These are phyloP conservation scores for Urocynchramus pylzowi DNA, from an alignment of 2,113 vertebrate species.

Conservation along the genomic window DNA sequence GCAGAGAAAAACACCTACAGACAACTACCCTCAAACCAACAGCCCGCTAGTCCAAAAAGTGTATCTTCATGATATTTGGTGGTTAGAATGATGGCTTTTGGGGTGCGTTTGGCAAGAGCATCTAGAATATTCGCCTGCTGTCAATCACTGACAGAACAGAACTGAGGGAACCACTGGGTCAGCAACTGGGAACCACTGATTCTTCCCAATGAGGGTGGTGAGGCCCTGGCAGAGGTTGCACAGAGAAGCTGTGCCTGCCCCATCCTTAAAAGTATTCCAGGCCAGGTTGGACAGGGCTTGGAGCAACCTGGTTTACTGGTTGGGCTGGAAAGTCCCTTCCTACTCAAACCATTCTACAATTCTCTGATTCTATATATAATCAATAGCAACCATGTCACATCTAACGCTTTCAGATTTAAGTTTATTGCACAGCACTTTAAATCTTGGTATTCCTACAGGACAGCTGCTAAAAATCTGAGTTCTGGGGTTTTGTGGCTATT, in stretches of 20 bases:
- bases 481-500: background rate
- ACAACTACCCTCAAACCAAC: background rate
- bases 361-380: background rate
- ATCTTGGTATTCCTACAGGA: background rate
- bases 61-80: background rate
- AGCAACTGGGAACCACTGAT: background rate
- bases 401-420: background rate
- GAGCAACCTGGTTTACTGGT: background rate
- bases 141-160: background rate
- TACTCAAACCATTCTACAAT: background rate
- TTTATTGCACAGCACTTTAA: background rate
- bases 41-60: background rate
- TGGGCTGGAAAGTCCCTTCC: background rate
- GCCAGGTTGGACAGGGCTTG: background rate
- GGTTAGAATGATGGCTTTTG: background rate
- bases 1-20: background rate
- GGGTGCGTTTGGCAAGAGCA: background rate
- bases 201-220: background rate
- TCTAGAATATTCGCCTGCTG: background rate
- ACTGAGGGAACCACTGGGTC: background rate
- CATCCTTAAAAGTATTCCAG: background rate
- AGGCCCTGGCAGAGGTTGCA: background rate
- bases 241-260: background rate
- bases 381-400: background rate
- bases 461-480: background rate